Conservation (phyloP, 2,797 vertebrate species). For the Gouania willdenowi region DNA sequence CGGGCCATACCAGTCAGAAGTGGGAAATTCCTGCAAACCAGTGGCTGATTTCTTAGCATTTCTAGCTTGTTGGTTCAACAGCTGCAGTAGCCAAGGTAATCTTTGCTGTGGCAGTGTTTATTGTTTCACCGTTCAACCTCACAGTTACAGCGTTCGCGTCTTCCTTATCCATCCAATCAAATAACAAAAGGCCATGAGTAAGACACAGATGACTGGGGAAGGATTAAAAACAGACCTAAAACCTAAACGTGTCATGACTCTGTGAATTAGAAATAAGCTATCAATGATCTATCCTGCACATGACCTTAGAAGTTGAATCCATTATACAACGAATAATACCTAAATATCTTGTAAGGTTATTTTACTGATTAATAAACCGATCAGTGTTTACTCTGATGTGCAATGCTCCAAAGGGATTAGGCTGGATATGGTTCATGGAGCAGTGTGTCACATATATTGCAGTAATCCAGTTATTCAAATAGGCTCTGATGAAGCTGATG, state of each 20-base stretch:
- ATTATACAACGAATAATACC: conserved; percentile 2
- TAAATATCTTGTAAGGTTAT: conserved; percentile 5
- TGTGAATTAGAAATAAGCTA: conserved; percentile 9
- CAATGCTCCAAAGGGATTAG: conserved; percentile 4
- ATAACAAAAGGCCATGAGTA: conserved; percentile 23
- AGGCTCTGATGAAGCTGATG: conserved; percentile 5
- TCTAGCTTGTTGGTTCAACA: conserved; percentile 27
- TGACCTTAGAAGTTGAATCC: background rate
- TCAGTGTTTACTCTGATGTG: background rate
- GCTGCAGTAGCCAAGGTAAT: conserved; percentile 34
- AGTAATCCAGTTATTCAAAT: conserved; percentile 12
- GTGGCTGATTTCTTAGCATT: conserved; percentile 9
- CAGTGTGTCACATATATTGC: background rate
- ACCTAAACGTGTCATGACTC: background rate
- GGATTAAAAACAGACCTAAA: conserved; percentile 3
- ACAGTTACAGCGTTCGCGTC: conserved; percentile 12
- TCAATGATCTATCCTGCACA: background rate
- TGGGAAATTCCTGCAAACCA: conserved; percentile 18
- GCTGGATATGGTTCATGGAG: conserved; percentile 4
- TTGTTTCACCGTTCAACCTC: conserved; percentile 28
- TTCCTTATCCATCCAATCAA: conserved; percentile 19
- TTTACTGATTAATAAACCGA: conserved; percentile 1
- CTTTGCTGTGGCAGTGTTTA: conserved; percentile 32
- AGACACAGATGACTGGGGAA: conserved; percentile 3
- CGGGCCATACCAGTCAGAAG: conserved; percentile 13